Evolutionary conservation across 2,888 invertebrate genomes (phyloP).

Genomic region (Eupelmus urozonus): DNA sequence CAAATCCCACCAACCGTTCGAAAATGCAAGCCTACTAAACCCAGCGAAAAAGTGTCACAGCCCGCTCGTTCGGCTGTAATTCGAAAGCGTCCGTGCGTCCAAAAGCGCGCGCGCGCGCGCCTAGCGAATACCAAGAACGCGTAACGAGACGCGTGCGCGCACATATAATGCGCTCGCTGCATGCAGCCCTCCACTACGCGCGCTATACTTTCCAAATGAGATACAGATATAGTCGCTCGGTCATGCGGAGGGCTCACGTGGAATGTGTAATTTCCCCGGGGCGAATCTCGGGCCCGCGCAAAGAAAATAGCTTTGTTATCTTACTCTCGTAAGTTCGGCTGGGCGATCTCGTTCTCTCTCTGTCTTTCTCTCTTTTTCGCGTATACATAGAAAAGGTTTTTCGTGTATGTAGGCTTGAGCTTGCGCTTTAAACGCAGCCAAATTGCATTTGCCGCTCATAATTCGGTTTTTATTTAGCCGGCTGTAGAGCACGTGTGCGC

Average conservation of each 20-base stretch:
- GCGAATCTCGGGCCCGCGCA: constrained; percentile 50
- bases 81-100: constrained; percentile 47
- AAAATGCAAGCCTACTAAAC: too few species aligned
- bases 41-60: too few species aligned
- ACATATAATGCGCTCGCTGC: not conserved
- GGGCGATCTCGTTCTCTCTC: constrained; percentile 33
- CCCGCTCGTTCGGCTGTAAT: constrained; percentile 40
- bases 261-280: constrained; percentile 59
- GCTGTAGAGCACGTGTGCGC: not conserved
- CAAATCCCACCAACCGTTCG: too few species aligned
- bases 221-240: constrained; percentile 43
- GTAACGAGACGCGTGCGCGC: constrained; percentile 46
- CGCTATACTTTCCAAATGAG: constrained; percentile 51
- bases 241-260: constrained; percentile 53
- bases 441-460: constrained; percentile 41
- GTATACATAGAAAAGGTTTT: not conserved
- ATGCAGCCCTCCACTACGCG: not conserved
- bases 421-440: constrained; percentile 32
- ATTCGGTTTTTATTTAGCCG: constrained; percentile 24
- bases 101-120: too few species aligned
- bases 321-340: constrained; percentile 50
- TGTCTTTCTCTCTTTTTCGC: constrained; percentile 5
- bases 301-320: constrained; percentile 61
- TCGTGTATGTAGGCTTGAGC: constrained; percentile 31
- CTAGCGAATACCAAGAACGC: constrained; percentile 47